A percentile compares a stretch with the other conserved stretches of the same genome.
phyloP scores from a whole-genome alignment of 2,113 vertebrate genomes.

The Apodemus sylvaticus region DNA sequence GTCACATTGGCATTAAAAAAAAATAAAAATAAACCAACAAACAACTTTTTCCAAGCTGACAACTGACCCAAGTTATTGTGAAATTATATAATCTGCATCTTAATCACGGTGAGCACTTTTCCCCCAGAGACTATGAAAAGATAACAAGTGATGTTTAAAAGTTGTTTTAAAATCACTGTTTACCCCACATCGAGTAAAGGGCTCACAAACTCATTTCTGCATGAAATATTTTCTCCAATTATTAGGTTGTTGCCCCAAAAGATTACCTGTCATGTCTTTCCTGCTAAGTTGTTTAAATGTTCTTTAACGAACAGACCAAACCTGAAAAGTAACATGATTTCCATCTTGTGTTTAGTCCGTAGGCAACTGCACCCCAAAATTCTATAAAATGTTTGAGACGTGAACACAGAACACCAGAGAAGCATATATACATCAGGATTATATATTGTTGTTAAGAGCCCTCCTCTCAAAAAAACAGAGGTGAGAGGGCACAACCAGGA shows the following conservation, averaged over 20 bases:
- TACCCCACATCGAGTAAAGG: background rate
- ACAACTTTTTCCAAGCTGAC: slow-evolving; percentile 14
- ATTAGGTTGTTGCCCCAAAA: background rate
- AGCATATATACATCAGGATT: background rate
- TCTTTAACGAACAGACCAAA: slow-evolving; percentile 35
- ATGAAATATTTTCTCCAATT: background rate
- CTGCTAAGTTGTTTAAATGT: background rate
- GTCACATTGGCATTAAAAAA: background rate
- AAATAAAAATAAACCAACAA: background rate
- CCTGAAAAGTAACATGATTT: background rate
- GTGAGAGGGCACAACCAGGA: background rate
- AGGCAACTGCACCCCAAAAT: background rate
- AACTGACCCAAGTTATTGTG: background rate
- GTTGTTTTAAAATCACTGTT: background rate
- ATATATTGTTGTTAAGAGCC: background rate
- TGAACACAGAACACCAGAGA: background rate
- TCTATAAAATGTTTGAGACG: background rate
- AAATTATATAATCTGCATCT: slow-evolving; percentile 51
- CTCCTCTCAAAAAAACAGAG: background rate
- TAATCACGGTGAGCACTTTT: background rate
- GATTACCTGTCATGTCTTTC: background rate
- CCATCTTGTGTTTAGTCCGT: background rate
- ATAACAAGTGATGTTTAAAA: background rate
- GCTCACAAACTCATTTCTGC: background rate
- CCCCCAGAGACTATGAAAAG: background rate